A percentile compares a stretch with the other conserved stretches of the same genome.
These are phyloP conservation scores for Rynchops niger DNA, from an alignment of 2,113 vertebrate species.

Conservation along the genomic window DNA sequence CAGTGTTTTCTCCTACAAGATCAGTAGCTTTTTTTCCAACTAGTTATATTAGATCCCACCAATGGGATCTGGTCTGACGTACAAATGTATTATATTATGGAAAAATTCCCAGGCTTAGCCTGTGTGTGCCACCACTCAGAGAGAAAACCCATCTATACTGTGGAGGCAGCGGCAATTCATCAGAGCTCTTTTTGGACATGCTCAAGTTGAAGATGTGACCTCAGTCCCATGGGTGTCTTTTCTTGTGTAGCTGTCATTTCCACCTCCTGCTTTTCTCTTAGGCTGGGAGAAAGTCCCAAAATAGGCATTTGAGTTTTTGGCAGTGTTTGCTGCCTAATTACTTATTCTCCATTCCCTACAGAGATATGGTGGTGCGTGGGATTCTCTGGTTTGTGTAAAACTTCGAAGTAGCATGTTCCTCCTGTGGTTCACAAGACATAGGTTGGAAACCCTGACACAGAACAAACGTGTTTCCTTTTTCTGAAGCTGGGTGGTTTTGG, in stretches of 20 bases:
- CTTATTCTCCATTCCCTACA: background rate
- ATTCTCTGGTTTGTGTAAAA: background rate
- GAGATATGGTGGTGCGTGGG: background rate
- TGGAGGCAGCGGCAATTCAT: background rate
- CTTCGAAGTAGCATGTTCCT: background rate
- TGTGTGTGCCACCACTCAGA: background rate
- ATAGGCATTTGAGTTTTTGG: background rate
- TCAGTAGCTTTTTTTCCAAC: background rate
- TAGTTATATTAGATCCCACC: background rate
- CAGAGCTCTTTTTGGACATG: background rate
- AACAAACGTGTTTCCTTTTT: background rate
- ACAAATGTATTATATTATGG: rapidly evolving
- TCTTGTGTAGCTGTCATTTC: background rate
- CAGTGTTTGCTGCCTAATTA: background rate
- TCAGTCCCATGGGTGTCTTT: background rate
- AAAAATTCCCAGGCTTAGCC: background rate
- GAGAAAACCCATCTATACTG: background rate
- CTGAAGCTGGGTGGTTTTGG: background rate
- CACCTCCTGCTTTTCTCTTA: background rate
- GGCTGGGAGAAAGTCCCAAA: background rate
- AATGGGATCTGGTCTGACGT: background rate
- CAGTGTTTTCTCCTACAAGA: background rate
- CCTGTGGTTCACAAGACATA: background rate
- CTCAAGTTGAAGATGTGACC: background rate
- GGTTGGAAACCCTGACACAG: background rate